Conservation (phyloP, 2,113 vertebrate genomes). For the Phalacrocorax aristotelis region DNA sequence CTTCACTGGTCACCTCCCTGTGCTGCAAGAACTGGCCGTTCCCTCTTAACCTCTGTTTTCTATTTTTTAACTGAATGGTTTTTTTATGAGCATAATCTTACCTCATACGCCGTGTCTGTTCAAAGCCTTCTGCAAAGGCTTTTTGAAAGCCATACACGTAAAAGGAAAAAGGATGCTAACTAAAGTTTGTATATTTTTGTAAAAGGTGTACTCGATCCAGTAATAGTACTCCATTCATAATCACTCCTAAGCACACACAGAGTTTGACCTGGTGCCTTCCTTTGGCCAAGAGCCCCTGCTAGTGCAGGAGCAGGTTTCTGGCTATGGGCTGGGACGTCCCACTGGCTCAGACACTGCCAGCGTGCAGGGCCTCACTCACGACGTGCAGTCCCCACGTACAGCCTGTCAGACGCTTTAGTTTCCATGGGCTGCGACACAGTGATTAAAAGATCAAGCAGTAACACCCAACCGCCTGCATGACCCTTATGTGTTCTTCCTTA, state of each 20-base stretch:
- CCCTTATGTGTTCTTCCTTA: background rate
- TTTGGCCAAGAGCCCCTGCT: conserved; percentile 20
- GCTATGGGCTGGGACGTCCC: background rate
- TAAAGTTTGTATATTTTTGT: conserved; percentile 65
- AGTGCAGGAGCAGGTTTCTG: background rate
- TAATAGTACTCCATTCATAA: conserved; percentile 54
- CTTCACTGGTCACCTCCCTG: background rate
- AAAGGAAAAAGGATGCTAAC: conserved; percentile 62
- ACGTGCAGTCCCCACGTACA: background rate
- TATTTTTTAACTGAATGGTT: background rate
- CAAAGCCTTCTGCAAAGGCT: conserved; percentile 58
- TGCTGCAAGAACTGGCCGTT: background rate
- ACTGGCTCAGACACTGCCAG: background rate
- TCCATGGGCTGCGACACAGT: background rate
- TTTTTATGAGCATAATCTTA: conserved; percentile 8
- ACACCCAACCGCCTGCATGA: background rate
- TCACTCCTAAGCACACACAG: conserved; percentile 2
- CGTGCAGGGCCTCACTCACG: background rate
- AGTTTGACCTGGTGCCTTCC: conserved; percentile 38
- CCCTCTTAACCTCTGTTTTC: conserved; percentile 16
- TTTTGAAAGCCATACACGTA: conserved; percentile 17
- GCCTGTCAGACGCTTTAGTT: background rate
- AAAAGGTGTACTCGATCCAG: conserved; percentile 50
- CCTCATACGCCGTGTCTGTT: background rate
- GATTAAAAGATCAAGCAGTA: background rate